These are phyloP conservation scores for Simalia tracyae DNA, from an alignment of 2,797 vertebrate genomes.

Conservation along the genomic window DNA sequence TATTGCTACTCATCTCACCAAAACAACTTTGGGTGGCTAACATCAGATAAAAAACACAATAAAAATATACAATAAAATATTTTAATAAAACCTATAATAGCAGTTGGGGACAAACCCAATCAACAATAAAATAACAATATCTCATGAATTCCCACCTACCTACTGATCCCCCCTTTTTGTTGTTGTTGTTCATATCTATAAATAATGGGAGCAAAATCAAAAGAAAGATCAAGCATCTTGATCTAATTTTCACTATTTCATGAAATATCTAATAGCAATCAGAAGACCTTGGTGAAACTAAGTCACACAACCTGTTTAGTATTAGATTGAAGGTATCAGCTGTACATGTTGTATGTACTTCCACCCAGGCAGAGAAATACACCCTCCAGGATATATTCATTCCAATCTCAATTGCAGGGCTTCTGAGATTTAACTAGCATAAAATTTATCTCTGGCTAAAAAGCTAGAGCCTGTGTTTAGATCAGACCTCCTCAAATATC, in stretches of 20 bases:
- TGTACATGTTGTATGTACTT: background rate
- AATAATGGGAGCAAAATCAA: background rate
- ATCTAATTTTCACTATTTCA: background rate
- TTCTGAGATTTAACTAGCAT: background rate
- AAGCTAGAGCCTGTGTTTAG: background rate
- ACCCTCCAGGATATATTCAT: background rate
- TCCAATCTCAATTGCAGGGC: background rate
- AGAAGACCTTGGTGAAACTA: background rate
- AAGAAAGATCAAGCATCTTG: background rate
- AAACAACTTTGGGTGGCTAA: too few relatives aligned
- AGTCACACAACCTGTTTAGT: accelerated
- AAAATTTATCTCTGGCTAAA: accelerated
- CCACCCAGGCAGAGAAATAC: accelerated
- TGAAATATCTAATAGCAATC: background rate
- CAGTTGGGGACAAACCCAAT: background rate
- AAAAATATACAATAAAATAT: background rate
- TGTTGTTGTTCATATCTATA: background rate
- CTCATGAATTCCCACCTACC: background rate
- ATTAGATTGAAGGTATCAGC: background rate
- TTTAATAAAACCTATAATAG: background rate
- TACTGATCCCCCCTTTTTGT: background rate
- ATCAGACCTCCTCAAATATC: background rate
- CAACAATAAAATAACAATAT: background rate
- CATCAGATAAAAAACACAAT: background rate
- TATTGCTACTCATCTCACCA: too few relatives aligned